Evolutionary conservation across 2,113 vertebrate genomes (phyloP).

Genomic region (Entomyzon cyanotis): DNA sequence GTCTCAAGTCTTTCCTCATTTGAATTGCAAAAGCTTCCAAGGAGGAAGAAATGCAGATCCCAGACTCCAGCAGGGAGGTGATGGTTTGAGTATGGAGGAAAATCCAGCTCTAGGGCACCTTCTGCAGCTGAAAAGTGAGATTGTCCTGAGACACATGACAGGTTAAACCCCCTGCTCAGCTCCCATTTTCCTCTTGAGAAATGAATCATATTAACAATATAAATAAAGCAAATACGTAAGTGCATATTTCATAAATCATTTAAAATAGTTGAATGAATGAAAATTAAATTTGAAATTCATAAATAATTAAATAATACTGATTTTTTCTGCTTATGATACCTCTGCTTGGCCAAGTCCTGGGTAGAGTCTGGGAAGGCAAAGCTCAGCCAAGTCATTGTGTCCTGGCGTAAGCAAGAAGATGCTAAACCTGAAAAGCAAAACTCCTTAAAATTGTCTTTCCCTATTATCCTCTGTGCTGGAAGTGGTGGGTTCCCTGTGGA

Average conservation of each 20-base stretch:
- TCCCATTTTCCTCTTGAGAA: not conserved
- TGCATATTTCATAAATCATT: not conserved
- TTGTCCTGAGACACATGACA: not conserved
- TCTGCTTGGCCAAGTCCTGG: not conserved
- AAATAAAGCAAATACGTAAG: not conserved
- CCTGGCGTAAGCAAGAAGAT: accelerated
- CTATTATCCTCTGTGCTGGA: accelerated
- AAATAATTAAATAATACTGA: not conserved
- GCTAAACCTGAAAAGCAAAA: not conserved
- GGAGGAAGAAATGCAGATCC: not conserved
- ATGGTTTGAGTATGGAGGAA: not conserved
- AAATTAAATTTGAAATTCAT: not conserved
- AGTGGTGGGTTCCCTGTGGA: not conserved
- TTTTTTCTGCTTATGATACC: not conserved
- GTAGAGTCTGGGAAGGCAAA: not conserved
- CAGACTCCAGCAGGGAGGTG: not conserved
- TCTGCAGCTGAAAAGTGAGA: not conserved
- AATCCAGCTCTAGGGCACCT: conserved; percentile 17
- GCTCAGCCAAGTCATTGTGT: accelerated
- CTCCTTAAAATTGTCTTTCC: not conserved
- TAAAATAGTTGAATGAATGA: not conserved
- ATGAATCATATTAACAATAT: not conserved
- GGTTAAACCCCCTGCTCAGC: not conserved
- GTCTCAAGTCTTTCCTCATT: not conserved
- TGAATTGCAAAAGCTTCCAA: not conserved